A percentile compares a stretch with the other conserved stretches of the same genome.
These are phyloP conservation scores for Sinhomidia bicolor DNA, from an alignment of 2,888 invertebrate species.

Conservation along the genomic window DNA sequence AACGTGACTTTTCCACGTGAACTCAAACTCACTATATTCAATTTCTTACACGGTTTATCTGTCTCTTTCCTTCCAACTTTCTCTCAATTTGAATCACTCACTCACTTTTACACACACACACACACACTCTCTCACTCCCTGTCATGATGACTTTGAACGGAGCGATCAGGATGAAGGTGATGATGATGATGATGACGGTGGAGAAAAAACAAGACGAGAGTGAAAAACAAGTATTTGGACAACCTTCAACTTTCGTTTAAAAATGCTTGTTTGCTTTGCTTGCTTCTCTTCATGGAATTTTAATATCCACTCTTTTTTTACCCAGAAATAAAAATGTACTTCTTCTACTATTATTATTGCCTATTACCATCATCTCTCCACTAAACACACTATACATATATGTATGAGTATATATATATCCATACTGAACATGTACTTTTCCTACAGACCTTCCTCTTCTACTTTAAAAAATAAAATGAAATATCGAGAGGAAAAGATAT, in stretches of 20 bases:
- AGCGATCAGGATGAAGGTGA: too few relatives aligned
- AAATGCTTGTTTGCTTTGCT: too few relatives aligned
- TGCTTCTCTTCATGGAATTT: too few relatives aligned
- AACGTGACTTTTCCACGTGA: slow-evolving; percentile 6
- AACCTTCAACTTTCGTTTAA: not conserved
- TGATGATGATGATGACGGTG: too few relatives aligned
- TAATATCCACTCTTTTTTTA: too few relatives aligned
- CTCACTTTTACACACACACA: not conserved
- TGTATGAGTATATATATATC: not conserved
- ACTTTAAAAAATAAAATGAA: not conserved
- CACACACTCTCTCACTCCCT: too few relatives aligned
- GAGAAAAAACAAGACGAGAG: too few relatives aligned
- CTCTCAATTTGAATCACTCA: too few relatives aligned
- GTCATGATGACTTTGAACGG: too few relatives aligned
- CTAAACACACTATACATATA: not conserved
- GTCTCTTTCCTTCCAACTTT: too few relatives aligned
- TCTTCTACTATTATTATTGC: not conserved
- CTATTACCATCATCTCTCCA: not conserved
- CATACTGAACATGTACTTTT: not conserved
- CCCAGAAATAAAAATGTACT: too few relatives aligned
- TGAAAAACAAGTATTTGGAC: not conserved
- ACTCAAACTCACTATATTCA: not conserved
- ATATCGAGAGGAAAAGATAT: not conserved
- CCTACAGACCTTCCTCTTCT: not conserved
- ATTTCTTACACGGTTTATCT: too few relatives aligned